Percentiles rank a stretch among this genome's conserved stretches.
These are phyloP conservation scores for Ara ararauna DNA, from an alignment of 2,797 vertebrate species.

Conservation along the genomic window DNA sequence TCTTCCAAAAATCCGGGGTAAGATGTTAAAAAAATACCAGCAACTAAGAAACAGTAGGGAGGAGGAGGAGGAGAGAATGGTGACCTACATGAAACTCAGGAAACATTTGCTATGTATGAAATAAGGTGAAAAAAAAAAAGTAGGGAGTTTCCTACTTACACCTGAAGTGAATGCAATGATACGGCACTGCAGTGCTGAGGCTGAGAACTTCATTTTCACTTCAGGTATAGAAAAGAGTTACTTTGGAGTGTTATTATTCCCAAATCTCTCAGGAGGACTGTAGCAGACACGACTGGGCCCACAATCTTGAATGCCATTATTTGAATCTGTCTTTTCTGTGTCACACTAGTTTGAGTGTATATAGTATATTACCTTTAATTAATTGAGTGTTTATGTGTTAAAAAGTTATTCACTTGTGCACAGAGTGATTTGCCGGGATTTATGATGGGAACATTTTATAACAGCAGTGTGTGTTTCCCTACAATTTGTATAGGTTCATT, in stretches of 20 bases:
- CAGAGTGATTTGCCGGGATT: constrained; percentile 81
- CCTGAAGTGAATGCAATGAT: constrained; percentile 41
- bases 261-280: constrained; percentile 34
- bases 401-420: constrained; percentile 84
- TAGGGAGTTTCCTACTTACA: constrained; percentile 2
- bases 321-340: constrained; percentile 72
- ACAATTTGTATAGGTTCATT: constrained; percentile 84
- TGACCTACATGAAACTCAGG: not conserved
- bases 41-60: not conserved
- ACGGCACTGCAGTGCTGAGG: not conserved
- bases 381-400: constrained; percentile 85
- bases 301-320: constrained; percentile 69
- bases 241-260: constrained; percentile 56
- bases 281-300: constrained; percentile 45
- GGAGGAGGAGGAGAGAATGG: not conserved
- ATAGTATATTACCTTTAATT: constrained; percentile 81
- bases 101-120: not conserved
- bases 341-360: constrained; percentile 72
- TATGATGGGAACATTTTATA: constrained; percentile 83
- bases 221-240: constrained; percentile 36
- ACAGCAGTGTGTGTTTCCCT: constrained; percentile 80
- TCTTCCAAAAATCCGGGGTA: not conserved
- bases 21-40: not conserved
- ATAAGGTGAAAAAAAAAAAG: constrained; percentile 48
- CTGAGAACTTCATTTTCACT: constrained; percentile 54